Base-by-base conservation (phyloP, 2,888 invertebrate species). In the Urechis unicinctus region DNA sequence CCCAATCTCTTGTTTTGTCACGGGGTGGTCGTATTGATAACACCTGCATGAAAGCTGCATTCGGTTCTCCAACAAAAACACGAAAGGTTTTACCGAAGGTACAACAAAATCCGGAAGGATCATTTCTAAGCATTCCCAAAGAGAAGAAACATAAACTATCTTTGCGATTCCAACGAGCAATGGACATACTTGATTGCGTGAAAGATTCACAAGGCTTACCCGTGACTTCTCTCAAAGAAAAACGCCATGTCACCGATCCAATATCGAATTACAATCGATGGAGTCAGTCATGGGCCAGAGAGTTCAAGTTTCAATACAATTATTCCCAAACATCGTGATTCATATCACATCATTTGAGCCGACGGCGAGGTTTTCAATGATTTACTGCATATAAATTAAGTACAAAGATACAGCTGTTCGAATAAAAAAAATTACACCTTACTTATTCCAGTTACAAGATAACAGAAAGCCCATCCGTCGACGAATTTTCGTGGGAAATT, bases 201-300 rank as follows among this genome's bases (percentile, higher is more conserved):
- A 55, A 66, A 22, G 55, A 61, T 29, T 54, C 61, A 4, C 56
- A 60, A 24, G 67, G 68, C 0, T 48, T 64, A 21, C 52, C 65
- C 2, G 52, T 65, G 1, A 62, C 70, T 24, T 71, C 59, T 2
- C 46, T 50, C 17, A 21, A 50, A 2, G 13, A n/a, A 3, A 28
- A 52, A n/a, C 36, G 36, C 2, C 13, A 13, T n/a, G 31, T 50
- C 45, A 22, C 5, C 24, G 62, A 65, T 41, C 70, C 85, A 87
- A 70, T 84, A 86, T 69, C 88, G 87, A 82, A 88, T 86, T 80
- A 91, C 89, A 83, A 93, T 89, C 66, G 91, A 88, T 84, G 91
- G 87, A 78, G 91, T 88, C 82, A 91, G 89, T 88, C 85, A 88
- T 82, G 91, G 91, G 80, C 89, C 64, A 64, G 68, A 55, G 74